Base-by-base conservation (phyloP, 2,888 invertebrate genomes). In the Drosophila algonquin region DNA sequence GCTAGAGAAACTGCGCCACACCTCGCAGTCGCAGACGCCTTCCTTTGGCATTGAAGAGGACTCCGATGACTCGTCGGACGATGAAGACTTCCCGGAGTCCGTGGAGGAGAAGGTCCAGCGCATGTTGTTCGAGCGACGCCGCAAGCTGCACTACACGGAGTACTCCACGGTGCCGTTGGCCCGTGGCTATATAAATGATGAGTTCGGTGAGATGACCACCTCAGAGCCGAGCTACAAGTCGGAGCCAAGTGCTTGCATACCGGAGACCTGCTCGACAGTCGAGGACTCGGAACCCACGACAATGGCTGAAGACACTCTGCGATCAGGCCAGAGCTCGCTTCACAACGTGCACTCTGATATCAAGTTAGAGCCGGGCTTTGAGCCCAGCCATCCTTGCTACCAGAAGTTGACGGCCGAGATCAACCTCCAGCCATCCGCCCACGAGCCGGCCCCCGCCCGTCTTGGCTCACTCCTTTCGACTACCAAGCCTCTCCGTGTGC, bases 61-160 rank as follows among this genome's bases (percentile, higher is more conserved):
- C 52, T 94, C 94, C 27, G 94, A 93, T 59, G 93, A 93, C 8
- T 92, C 93, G 68, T 94, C 94, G 3, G 82, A 56, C 24, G 94
- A 93, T 63, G 93, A 93, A 4, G 94, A 94, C 27, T 94, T 94
- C 69, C 94, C 94, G 12, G 93, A 95, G 88, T 93, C 94, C 0
- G 94, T 94, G 48, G 95, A 95, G 75, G 93, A 94, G 74, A 94
- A 93, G 88, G 95, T 93, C 79, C 95, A 95, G 82, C 94, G 96
- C 85, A 93, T 95, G 90, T 95, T 95, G 72, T 99, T 99, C 91
- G 98, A 98, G 92, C 95, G 95, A 80, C 98, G 98, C 90, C 94
- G 99, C 69, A 98, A 98, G 93, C 95, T 96, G 82, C 99, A 99
- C 90, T 99, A 99, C 92, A 98, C 98, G 92, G 99, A 99, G 92